Base-by-base conservation (phyloP, 2,797 vertebrate genomes). In the Phoxinus dragarum region DNA sequence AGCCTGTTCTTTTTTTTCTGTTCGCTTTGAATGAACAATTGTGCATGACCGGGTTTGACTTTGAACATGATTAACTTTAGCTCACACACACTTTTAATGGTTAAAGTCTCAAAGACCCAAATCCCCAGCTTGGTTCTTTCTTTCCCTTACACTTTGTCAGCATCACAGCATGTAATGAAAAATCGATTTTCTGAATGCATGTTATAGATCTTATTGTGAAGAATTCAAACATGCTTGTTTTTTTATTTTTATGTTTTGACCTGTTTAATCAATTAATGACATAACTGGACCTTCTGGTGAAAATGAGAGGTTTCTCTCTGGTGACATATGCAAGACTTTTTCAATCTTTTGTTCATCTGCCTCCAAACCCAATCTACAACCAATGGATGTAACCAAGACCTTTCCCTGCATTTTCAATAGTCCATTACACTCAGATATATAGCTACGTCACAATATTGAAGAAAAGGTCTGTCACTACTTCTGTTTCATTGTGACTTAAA, bases 11-110 rank as follows among this genome's bases (percentile, higher is more conserved):
- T 59, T 34, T 78, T 76, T 61, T 84, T 3, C 40, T 27, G 27
- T 6, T 71, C 10, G 66, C 5, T 8, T 9, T n/a, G 52, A 71
- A 47, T 71, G 64, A 38, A 78, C 66, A 59, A 61, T 61, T 23
- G 75, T 84, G 67, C 75, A 40, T 72, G 75, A 16, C 83, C 67
- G 61, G 67, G 52, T 79, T 84, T 79, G 40, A 84, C 66, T 78
- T 36, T 68, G 31, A 66, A 72, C 80, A 72, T 47, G 16, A 80
- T 88, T 82, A 71, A 84, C 73, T 69, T n/a, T 75, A 61, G 21
- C 44, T 61, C 42, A 61, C 77, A 68, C 73, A 75, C 77, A 75
- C 68, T n/a, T 87, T 84, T 83, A 79, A 66, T 85, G 73, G 77
- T 79, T 84, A 81, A 84, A 84, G 36, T 47, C 36, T 69, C 10